Base-by-base conservation (phyloP, 2,888 invertebrate species). In the Clusia tigrina region DNA sequence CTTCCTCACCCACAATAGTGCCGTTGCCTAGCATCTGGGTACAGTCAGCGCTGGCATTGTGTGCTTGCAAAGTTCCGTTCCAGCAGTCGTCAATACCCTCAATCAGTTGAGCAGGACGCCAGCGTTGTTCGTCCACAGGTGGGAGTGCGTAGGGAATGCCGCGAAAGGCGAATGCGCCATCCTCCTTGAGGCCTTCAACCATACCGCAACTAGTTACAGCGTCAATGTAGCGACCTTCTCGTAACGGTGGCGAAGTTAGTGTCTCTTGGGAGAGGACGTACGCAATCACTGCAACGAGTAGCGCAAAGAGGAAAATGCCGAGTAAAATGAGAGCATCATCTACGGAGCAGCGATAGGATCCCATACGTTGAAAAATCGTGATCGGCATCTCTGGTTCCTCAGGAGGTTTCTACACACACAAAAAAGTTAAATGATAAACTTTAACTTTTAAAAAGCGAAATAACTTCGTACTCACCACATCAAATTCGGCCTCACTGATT, bases 91-190 rank as follows among this genome's bases (percentile, higher is more conserved):
- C 88, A 60, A 94, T 84, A 57, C 88, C 85, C 64, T 89, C 85
- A 26, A 93, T 82, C 1, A 89, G 85, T 71, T 89, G 87, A 0
- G 93, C 92, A 12, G 89, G 86, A 37, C 88, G 87, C 86, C 92
- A 94, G 67, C 94, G 87, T 52, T 87, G 86, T 24, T 89, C 87
- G 2, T 86, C 88, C 0, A 90, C 77, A 0, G 94, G 94, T 2
- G 92, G 90, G 22, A 88, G 82, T 2, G 94, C 94, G 79, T 91
- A 94, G 0, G 94, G 94, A 64, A 94, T 90, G 59, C 93, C 92
- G 53, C 90, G 89, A 83, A 94, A 94, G 15, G 91, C 91, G 73
- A 90, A 91, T 0, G 90, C 91, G 38, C 91, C 90, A 74, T 93
- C 92, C 74, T 93, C 91, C 65, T 91, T 84, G 51, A 91, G 83